Conservation (phyloP, 2,113 vertebrate species). For the Cyanoramphus novaezelandiae region DNA sequence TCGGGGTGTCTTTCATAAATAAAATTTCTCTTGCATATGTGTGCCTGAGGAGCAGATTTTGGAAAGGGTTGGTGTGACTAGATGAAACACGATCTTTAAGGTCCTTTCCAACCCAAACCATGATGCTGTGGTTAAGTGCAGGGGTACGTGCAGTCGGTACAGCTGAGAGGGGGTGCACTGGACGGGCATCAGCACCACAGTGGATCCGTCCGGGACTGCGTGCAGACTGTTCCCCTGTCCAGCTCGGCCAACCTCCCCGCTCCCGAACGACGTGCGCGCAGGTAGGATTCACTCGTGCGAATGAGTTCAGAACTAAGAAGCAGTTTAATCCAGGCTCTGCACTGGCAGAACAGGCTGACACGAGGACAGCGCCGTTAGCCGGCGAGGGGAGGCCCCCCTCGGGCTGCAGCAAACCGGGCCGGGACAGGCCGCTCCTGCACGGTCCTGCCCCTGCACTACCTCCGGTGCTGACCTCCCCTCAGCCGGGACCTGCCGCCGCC, state of each 20-base stretch:
- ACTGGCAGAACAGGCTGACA: neutral
- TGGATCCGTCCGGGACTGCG: neutral
- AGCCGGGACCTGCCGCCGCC: neutral
- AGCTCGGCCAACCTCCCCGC: neutral
- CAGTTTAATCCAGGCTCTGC: neutral
- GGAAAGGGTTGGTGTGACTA: neutral
- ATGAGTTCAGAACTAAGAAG: neutral
- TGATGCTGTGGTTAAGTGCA: neutral
- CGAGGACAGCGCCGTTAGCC: neutral
- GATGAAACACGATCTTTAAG: neutral
- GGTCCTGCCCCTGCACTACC: neutral
- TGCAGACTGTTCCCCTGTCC: neutral
- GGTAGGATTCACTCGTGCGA: neutral
- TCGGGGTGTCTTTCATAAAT: conserved; percentile 68
- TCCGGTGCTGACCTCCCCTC: too few relatives aligned
- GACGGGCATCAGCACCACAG: neutral
- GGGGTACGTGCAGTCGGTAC: neutral
- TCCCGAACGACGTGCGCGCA: neutral
- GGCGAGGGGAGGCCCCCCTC: neutral
- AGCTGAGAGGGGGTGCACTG: neutral
- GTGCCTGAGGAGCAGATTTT: neutral
- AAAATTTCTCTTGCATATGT: conserved; percentile 50
- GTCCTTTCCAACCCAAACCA: neutral
- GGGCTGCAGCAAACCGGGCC: too few relatives aligned
- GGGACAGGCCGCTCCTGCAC: rapidly evolving